phyloP scores from a whole-genome alignment of 2,888 invertebrate species.

The Drosophila villosipedis region DNA sequence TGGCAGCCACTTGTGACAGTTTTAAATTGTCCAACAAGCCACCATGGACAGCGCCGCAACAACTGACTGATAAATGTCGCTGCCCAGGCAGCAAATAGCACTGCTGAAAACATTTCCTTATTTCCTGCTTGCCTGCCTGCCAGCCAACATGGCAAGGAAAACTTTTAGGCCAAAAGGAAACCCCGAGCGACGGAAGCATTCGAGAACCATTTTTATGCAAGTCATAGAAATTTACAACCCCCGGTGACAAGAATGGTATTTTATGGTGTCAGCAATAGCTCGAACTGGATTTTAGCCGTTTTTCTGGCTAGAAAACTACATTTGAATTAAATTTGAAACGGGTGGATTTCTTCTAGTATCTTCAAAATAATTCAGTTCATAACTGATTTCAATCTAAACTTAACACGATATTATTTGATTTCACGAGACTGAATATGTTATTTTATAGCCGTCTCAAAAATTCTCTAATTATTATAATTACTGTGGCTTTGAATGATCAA shows the following conservation, averaged over 20 bases:
- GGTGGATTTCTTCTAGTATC: not conserved
- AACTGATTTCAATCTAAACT: not conserved
- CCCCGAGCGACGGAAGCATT: slow-evolving; percentile 74
- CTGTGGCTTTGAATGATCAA: not conserved
- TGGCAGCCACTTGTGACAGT: slow-evolving; percentile 76
- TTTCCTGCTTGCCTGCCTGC: slow-evolving; percentile 57
- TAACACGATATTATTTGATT: not conserved
- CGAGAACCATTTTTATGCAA: slow-evolving; percentile 80
- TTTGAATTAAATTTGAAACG: not conserved
- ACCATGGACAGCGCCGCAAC: slow-evolving; percentile 65
- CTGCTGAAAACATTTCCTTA: slow-evolving; percentile 79
- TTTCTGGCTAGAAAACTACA: slow-evolving; percentile 1
- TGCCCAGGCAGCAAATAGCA: slow-evolving; percentile 78
- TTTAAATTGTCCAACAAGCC: slow-evolving; percentile 80
- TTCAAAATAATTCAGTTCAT: not conserved
- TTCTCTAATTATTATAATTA: not conserved
- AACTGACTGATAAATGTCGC: slow-evolving; percentile 82
- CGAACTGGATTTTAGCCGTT: slow-evolving; percentile 17
- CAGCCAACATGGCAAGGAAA: slow-evolving; percentile 62
- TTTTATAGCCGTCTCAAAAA: not conserved
- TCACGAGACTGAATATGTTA: not conserved
- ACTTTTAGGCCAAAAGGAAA: slow-evolving; percentile 81
- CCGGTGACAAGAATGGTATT: slow-evolving; percentile 75
- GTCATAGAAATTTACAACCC: slow-evolving; percentile 81
- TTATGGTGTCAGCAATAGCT: slow-evolving; percentile 57